Percentiles rank a stretch among this genome's conserved stretches.
Conservation (phyloP, 2,113 vertebrate species). For the Gallinago paraguaiae region DNA sequence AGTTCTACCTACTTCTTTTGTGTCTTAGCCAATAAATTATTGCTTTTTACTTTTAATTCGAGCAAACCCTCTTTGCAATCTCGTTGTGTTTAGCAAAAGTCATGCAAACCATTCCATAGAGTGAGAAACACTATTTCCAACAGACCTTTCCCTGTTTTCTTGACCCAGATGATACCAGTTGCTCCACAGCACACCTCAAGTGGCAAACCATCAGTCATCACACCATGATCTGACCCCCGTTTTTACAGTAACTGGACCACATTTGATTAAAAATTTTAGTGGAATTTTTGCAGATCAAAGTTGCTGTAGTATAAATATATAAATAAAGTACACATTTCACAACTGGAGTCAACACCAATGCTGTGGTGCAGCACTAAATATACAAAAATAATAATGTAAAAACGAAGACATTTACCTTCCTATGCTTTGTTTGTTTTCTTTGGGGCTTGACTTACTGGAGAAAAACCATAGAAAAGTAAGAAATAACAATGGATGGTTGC, state of each 20-base stretch:
- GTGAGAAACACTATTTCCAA: neutral
- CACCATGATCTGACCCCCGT: neutral
- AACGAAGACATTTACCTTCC: neutral
- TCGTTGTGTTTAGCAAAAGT: neutral
- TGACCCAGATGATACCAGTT: neutral
- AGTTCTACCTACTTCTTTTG: neutral
- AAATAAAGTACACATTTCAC: neutral
- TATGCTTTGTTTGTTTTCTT: neutral
- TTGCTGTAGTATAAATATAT: neutral
- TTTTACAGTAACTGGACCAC: neutral
- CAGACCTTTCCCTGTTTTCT: neutral
- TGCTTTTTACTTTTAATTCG: neutral
- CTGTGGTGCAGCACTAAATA: fast-evolving
- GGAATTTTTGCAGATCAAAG: neutral
- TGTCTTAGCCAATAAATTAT: neutral
- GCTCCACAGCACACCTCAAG: neutral
- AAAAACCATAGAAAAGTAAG: neutral
- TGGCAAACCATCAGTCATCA: neutral
- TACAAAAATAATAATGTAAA: neutral
- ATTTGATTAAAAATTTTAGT: neutral
- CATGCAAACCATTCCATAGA: neutral
- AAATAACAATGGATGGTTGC: neutral
- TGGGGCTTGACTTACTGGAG: neutral
- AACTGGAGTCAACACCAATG: neutral
- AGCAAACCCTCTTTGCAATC: neutral